These are phyloP conservation scores for Hetaerina titia DNA, from an alignment of 2,888 invertebrate genomes.

Conservation along the genomic window DNA sequence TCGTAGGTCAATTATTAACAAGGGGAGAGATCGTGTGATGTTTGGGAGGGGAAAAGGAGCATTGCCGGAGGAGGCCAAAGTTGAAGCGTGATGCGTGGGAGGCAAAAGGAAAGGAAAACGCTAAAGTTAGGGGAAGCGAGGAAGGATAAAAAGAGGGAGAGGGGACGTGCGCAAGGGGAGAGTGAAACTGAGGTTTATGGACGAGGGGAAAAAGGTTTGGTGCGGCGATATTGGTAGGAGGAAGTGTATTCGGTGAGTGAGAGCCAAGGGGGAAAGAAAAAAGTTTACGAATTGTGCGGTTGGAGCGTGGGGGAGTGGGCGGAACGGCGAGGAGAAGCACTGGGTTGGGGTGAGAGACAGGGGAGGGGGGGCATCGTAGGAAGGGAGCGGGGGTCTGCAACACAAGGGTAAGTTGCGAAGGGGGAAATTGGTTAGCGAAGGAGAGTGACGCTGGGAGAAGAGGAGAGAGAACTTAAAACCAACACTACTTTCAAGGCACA, in stretches of 20 bases:
- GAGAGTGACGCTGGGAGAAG: background rate
- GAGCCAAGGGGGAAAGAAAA: background rate
- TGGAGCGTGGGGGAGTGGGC: background rate
- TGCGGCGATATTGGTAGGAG: background rate
- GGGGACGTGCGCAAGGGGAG: background rate
- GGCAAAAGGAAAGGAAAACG: background rate
- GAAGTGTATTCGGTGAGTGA: background rate
- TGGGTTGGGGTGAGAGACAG: no score
- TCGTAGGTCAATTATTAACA: background rate
- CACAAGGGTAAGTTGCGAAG: background rate
- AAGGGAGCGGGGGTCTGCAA: background rate
- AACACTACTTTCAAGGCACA: background rate
- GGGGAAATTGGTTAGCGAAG: background rate
- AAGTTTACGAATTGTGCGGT: conserved; percentile 10
- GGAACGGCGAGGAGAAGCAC: no score
- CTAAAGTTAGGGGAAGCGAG: background rate
- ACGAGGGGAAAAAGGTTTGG: background rate
- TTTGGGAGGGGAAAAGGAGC: background rate
- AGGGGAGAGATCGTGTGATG: background rate
- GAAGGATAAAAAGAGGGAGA: background rate
- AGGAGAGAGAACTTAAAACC: background rate
- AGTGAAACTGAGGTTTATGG: background rate
- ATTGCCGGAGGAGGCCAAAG: background rate
- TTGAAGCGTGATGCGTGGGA: background rate
- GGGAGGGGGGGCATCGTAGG: no score